Conservation (phyloP, 2,113 vertebrate genomes). For the Perca flavescens region DNA sequence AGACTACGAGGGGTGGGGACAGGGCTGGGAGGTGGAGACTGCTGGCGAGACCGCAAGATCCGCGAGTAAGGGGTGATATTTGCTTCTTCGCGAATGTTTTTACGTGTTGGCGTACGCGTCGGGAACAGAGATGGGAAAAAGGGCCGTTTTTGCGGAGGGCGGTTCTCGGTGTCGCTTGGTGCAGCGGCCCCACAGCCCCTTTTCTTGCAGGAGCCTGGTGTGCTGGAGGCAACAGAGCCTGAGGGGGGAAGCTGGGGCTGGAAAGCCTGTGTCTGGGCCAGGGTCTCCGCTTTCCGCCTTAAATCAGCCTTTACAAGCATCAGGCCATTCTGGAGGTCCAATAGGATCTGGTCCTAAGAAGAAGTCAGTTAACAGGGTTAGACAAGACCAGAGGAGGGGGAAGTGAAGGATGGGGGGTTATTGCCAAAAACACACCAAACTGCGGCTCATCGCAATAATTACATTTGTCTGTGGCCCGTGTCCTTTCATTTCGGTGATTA, state of each 20-base stretch:
- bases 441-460: too few relatives aligned
- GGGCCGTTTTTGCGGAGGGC: slow-evolving; percentile 88
- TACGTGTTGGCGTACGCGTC: slow-evolving; percentile 44
- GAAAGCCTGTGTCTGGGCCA: slow-evolving; percentile 75
- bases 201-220: slow-evolving; percentile 86
- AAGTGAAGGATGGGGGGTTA: slow-evolving; percentile 30
- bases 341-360: slow-evolving; percentile 92
- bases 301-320: slow-evolving; percentile 92
- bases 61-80: slow-evolving; percentile 81
- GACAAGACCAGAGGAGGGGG: slow-evolving; percentile 27
- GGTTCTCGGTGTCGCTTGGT: slow-evolving; percentile 85
- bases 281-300: slow-evolving; percentile 87
- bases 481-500: too few relatives aligned
- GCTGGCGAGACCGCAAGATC: slow-evolving; percentile 85
- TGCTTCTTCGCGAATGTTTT: slow-evolving; percentile 70
- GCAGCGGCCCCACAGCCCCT: slow-evolving; percentile 79
- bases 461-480: too few relatives aligned
- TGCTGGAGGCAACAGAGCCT: slow-evolving; percentile 74
- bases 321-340: slow-evolving; percentile 94
- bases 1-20: slow-evolving; percentile 74
- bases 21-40: slow-evolving; percentile 81
- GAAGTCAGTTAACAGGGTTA: slow-evolving; percentile 73
- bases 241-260: slow-evolving; percentile 82
- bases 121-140: slow-evolving; percentile 89
- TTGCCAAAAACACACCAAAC: too few relatives aligned